A percentile compares a stretch with the other conserved stretches of the same genome.
These are phyloP conservation scores for Diplosoma virens DNA, from an alignment of 23 tunicate genomes.

Conservation along the genomic window DNA sequence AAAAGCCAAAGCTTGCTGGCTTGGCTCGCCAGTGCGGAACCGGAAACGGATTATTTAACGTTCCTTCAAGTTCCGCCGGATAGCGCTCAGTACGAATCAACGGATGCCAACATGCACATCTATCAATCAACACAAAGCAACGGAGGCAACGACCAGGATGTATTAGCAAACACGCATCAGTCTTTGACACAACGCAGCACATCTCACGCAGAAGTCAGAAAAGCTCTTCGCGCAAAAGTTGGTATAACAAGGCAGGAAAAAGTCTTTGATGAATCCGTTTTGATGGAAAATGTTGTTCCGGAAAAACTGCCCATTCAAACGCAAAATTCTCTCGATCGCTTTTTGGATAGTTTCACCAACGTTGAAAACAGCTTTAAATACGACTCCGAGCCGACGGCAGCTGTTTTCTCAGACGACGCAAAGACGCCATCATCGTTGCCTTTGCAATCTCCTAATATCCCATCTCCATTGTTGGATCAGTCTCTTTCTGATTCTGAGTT, in stretches of 20 bases:
- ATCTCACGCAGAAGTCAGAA: background rate
- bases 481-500: constrained; percentile 27
- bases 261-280: background rate
- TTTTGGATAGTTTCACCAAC: constrained; percentile 1
- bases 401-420: background rate
- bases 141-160: background rate
- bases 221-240: constrained; percentile 10
- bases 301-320: background rate
- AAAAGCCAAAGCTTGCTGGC: constrained; percentile 8
- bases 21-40: constrained; percentile 17
- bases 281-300: background rate
- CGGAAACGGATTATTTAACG: constrained; percentile 8
- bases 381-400: background rate
- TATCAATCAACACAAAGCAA: background rate
- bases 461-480: background rate
- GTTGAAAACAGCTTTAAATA: background rate
- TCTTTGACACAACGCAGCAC: background rate
- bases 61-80: background rate
- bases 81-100: too few species aligned
- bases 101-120: background rate
- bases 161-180: background rate
- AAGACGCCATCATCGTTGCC: background rate
- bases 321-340: constrained; percentile 17
- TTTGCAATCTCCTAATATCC: background rate
- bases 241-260: background rate